Base-by-base conservation (phyloP, 2,113 vertebrate species). In the Arothron firmamentum region DNA sequence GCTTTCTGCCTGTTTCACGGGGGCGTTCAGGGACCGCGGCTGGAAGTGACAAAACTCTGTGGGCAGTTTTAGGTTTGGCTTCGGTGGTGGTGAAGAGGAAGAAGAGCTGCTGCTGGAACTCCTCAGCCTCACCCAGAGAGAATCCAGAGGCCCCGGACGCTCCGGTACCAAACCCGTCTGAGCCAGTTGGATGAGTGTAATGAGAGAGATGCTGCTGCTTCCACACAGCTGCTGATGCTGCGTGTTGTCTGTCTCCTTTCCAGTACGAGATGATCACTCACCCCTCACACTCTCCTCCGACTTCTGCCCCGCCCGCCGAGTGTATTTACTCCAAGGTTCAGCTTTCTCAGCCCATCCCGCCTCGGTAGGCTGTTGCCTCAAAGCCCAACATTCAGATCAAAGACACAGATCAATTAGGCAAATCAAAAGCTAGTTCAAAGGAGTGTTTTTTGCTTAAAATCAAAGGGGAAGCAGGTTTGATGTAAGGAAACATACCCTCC, bases 211-310 rank as follows among this genome's bases (percentile, higher is more conserved):
- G 4, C 1, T 17, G 1, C 19, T 15, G 6, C 0, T 15, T 4
- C 5, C 14, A 14, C 12, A 23, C 0, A 38, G 1, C 12, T 31
- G 25, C 6, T 17, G 11, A 13, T 47, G 9, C 12, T 43, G 42
- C 12, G 2, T 43, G n/a, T 23, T 64, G 15, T 55, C 16, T 38
- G 34, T 38, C 34, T 38, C 34, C 34, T 2, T 76, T 67, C 46
- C 59, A 76, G 74, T 72, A 68, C 0, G 59, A 72, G 28, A 68
- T 63, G 64, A 72, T 77, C 65, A 12, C 56, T 5, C 3, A 53
- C 6, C 7, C 3, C 42, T 77, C 65, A 12, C 56, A 5, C 6
- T 49, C 13, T 12, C 1, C 41, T 2, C 0, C 18, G n/a, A 23
- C 42, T 17, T 3, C 14, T 21, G 17, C 0, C 25, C 3, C 5